Evolutionary conservation across 2,797 vertebrate genomes (phyloP).

Genomic region (Brotula barbata): DNA sequence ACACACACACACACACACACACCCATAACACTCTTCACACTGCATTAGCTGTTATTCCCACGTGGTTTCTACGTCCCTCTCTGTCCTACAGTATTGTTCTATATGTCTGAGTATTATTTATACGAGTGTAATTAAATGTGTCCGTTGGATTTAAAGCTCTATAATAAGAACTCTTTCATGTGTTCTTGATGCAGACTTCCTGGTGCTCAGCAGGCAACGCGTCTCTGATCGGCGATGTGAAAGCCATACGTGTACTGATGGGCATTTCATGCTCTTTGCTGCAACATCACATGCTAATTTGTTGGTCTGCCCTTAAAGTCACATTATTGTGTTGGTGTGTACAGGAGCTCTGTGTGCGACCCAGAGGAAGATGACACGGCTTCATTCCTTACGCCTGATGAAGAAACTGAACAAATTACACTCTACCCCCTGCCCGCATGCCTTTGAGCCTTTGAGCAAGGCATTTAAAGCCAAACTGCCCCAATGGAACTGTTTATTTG

Average conservation of each 20-base stretch:
- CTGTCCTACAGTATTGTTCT: neutral
- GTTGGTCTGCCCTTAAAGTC: slow-evolving; percentile 5
- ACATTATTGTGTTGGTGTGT: slow-evolving; percentile 3
- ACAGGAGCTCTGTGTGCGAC: neutral
- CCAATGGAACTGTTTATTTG: neutral
- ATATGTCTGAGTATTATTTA: neutral
- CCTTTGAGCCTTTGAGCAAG: neutral
- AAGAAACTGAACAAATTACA: slow-evolving; percentile 1
- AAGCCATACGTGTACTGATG: neutral
- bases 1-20: neutral
- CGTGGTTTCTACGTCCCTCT: neutral
- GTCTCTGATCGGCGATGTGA: neutral
- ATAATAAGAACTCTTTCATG: neutral
- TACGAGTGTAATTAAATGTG: neutral
- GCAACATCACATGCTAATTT: slow-evolving; percentile 1
- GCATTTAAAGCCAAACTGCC: neutral
- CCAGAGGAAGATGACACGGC: slow-evolving; percentile 6
- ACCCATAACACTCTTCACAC: neutral
- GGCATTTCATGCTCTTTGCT: neutral
- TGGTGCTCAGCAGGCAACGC: neutral
- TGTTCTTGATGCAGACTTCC: neutral
- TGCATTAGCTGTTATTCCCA: neutral
- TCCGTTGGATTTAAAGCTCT: neutral
- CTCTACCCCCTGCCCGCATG: neutral
- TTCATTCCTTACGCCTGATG: slow-evolving; percentile 15